Conservation (phyloP, 2,888 invertebrate genomes). For the Volucella inanis region DNA sequence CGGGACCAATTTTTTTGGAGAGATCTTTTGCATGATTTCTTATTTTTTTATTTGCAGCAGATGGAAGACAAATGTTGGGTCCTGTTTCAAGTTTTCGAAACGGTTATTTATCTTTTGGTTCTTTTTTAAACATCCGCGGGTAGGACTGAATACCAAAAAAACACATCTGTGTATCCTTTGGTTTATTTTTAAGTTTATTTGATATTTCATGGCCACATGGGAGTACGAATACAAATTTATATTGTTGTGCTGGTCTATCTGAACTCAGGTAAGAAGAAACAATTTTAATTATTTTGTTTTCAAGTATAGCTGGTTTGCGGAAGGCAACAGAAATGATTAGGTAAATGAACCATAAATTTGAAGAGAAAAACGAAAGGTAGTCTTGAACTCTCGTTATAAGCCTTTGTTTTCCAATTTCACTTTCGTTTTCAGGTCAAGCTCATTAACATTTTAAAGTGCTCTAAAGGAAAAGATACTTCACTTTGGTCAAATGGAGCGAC, state of each 20-base stretch:
- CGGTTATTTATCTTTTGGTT: not conserved
- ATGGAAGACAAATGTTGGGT: not conserved
- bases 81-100: not conserved
- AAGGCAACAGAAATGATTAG: not conserved
- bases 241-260: not conserved
- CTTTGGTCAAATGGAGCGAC: too few relatives aligned
- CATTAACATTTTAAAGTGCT: conserved; percentile 29
- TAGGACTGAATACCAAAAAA: not conserved
- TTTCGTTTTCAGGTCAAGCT: conserved; percentile 1
- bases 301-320: not conserved
- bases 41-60: not conserved
- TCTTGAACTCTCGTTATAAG: not conserved
- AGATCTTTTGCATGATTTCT: not conserved
- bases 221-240: not conserved
- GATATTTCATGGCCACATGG: not conserved
- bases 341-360: conserved; percentile 15
- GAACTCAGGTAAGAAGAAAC: not conserved
- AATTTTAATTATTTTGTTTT: not conserved
- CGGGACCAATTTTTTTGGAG: not conserved
- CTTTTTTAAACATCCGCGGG: conserved; percentile 18
- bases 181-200: conserved; percentile 3
- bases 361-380: conserved; percentile 21
- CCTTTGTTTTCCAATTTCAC: not conserved
- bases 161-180: not conserved
- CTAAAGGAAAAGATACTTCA: too few relatives aligned